phyloP scores from a whole-genome alignment of 2,888 invertebrate genomes.

The Limulus polyphemus region DNA sequence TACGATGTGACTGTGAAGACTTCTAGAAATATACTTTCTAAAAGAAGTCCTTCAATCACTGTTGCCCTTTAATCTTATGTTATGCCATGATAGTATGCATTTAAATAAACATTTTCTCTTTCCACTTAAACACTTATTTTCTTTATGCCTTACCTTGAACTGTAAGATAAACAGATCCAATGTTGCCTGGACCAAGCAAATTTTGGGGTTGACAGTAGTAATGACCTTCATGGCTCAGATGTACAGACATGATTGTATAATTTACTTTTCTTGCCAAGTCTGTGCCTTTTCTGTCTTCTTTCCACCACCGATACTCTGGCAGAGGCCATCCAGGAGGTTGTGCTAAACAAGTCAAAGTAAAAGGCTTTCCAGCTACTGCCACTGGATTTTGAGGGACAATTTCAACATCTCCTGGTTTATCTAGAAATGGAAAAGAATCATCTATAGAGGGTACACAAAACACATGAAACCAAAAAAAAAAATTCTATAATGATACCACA shows the following conservation, averaged over 20 bases:
- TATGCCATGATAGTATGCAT: no score
- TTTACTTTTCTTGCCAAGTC: slow-evolving; percentile 65
- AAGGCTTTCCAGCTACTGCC: slow-evolving; percentile 34
- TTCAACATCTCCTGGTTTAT: slow-evolving; percentile 26
- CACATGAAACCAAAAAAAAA: no score
- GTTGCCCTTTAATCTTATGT: no score
- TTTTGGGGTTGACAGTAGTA: slow-evolving; percentile 84
- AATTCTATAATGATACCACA: no score
- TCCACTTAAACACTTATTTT: no score
- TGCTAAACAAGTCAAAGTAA: slow-evolving; percentile 66
- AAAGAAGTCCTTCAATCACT: no score
- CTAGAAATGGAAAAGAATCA: slow-evolving; percentile 8
- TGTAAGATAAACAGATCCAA: slow-evolving; percentile 67
- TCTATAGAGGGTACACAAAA: no score
- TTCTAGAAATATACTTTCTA: no score
- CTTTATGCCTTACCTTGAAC: slow-evolving; percentile 45
- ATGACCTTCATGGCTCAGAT: slow-evolving; percentile 66
- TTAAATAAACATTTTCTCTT: no score
- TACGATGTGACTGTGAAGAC: no score
- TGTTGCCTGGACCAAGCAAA: slow-evolving; percentile 71
- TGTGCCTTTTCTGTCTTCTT: slow-evolving; percentile 48
- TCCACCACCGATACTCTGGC: slow-evolving; percentile 75
- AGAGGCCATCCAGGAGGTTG: slow-evolving; percentile 86
- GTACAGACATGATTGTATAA: slow-evolving; percentile 71
- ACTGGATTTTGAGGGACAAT: slow-evolving; percentile 25